Conservation (phyloP, 2,888 invertebrate genomes). For the Tipula unca region DNA sequence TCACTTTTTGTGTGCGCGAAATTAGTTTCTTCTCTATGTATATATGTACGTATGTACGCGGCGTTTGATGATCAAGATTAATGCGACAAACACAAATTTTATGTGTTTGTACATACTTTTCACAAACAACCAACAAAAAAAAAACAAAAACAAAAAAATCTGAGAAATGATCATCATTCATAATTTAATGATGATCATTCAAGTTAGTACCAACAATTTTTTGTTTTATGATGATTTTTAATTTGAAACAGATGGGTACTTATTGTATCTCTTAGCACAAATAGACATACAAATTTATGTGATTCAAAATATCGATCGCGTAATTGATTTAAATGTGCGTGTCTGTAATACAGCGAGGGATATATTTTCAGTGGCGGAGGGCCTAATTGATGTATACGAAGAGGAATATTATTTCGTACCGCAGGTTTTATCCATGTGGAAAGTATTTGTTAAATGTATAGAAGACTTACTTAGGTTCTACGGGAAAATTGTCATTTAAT, state of each 20-base stretch:
- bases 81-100: not conserved
- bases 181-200: not conserved
- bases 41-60: no score
- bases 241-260: constrained; percentile 14
- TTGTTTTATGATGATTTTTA: not conserved
- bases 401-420: no score
- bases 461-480: no score
- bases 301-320: not conserved
- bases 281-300: not conserved
- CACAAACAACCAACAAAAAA: not conserved
- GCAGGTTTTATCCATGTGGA: no score
- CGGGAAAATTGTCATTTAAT: no score
- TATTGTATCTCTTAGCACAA: not conserved
- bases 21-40: not conserved
- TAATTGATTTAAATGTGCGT: not conserved
- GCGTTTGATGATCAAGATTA: constrained; percentile 8
- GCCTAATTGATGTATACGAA: no score
- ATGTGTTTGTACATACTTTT: not conserved
- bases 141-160: not conserved
- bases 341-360: not conserved
- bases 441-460: no score
- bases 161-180: not conserved
- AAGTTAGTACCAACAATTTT: not conserved
- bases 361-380: not conserved
- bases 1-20: not conserved